phyloP scores from a whole-genome alignment of 1,140 invertebrate species.

The Myzus persicae region DNA sequence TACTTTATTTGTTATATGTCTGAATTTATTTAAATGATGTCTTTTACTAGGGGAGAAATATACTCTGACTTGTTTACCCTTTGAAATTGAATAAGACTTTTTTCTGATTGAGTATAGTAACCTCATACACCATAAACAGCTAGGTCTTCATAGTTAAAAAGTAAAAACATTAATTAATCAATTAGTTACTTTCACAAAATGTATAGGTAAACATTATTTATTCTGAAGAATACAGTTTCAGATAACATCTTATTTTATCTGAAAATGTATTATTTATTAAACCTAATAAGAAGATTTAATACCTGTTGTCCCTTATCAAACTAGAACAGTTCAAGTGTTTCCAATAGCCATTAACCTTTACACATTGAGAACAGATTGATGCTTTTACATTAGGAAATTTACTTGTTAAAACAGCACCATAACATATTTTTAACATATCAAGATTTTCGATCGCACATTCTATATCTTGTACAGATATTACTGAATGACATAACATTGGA shows the following conservation, averaged over 20 bases:
- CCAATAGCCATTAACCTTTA: not conserved
- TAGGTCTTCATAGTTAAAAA: not conserved
- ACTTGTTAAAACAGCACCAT: not conserved
- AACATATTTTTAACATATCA: not conserved
- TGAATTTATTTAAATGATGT: not conserved
- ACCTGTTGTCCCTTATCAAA: not conserved
- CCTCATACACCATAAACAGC: not conserved
- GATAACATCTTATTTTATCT: no score
- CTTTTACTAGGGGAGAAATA: not conserved
- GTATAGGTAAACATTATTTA: no score
- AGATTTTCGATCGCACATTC: not conserved
- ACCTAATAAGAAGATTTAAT: not conserved
- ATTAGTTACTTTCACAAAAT: no score
- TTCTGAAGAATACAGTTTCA: no score
- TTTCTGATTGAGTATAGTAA: slow-evolving; percentile 2
- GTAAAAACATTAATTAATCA: no score
- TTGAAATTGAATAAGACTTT: not conserved
- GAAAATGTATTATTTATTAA: no score
- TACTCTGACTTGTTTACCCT: not conserved
- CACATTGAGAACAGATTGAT: not conserved
- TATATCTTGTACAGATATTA: no score
- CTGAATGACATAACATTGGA: no score
- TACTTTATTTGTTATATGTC: not conserved
- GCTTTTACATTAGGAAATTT: not conserved
- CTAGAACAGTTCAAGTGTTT: not conserved